Conservation (phyloP, 1,140 invertebrate species). For the Lysiphlebus fabarum region DNA sequence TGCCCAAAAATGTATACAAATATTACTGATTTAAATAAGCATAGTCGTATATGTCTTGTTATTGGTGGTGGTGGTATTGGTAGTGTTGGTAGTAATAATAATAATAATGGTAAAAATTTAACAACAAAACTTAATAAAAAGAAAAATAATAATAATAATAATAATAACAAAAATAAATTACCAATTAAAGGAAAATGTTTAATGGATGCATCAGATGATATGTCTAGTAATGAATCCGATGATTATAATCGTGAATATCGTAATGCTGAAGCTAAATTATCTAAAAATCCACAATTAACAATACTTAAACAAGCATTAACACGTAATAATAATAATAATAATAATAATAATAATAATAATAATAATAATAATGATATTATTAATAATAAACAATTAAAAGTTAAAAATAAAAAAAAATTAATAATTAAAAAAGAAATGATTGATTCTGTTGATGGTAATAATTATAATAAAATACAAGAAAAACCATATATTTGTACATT, state of each 20-base stretch:
- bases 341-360: conserved; percentile 37
- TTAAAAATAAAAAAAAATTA: conserved; percentile 41
- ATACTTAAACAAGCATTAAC: conserved; percentile 52
- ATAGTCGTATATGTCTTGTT: conserved; percentile 42
- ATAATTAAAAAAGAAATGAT: conserved; percentile 23
- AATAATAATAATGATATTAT: no score
- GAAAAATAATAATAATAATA: conserved; percentile 9
- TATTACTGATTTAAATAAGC: conserved; percentile 47
- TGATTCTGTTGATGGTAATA: conserved; percentile 33
- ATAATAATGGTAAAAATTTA: no score
- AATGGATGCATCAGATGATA: conserved; percentile 39
- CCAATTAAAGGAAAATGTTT: conserved; percentile 32
- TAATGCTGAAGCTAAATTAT: conserved; percentile 49
- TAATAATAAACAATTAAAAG: conserved; percentile 18
- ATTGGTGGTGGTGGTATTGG: conserved; percentile 34
- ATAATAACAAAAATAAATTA: background rate
- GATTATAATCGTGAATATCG: conserved; percentile 47
- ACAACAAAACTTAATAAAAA: conserved; percentile 35
- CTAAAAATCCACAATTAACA: conserved; percentile 52
- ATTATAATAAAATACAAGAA: conserved; percentile 47
- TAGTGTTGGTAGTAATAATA: no score
- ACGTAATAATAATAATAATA: conserved; percentile 45
- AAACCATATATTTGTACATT: conserved; percentile 51
- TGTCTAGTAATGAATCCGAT: conserved; percentile 44
- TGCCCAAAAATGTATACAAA: conserved; percentile 48